A percentile compares a stretch with the other conserved stretches of the same genome.
Evolutionary conservation across 2,113 vertebrate species (phyloP).

Genomic region (Thamnaconus septentrionalis): DNA sequence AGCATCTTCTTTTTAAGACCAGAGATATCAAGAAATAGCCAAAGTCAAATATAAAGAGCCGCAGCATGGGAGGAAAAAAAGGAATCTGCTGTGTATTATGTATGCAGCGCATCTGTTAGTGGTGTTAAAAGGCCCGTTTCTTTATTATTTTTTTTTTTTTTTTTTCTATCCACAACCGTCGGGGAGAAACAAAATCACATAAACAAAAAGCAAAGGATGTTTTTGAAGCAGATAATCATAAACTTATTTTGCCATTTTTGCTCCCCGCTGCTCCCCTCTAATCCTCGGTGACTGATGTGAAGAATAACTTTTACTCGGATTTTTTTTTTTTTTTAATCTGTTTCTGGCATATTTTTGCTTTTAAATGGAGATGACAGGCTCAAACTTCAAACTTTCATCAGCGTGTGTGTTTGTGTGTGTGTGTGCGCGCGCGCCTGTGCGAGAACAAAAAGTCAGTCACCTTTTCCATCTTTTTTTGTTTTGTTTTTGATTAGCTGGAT

Average conservation of each 20-base stretch:
- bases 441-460: slow-evolving; percentile 20
- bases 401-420: background rate
- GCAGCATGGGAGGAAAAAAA: too few relatives aligned
- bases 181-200: background rate
- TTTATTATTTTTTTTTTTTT: too few relatives aligned
- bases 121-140: too few relatives aligned
- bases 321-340: too few relatives aligned
- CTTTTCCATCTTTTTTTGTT: background rate
- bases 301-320: slow-evolving; percentile 37
- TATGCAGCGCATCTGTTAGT: too few relatives aligned
- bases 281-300: slow-evolving; percentile 26
- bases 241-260: background rate
- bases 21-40: too few relatives aligned
- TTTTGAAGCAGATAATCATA: slow-evolving; percentile 18
- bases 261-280: slow-evolving; percentile 1
- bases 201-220: background rate
- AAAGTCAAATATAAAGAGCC: too few relatives aligned
- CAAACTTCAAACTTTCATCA: slow-evolving; percentile 41
- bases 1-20: too few relatives aligned
- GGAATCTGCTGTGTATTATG: too few relatives aligned
- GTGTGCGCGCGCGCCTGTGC: slow-evolving; percentile 3
- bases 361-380: slow-evolving; percentile 12
- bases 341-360: slow-evolving; percentile 20
- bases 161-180: too few relatives aligned
- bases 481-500: slow-evolving; percentile 20